Evolutionary conservation across 2,797 vertebrate species (phyloP).

Genomic region (Moxostoma hubbsi): DNA sequence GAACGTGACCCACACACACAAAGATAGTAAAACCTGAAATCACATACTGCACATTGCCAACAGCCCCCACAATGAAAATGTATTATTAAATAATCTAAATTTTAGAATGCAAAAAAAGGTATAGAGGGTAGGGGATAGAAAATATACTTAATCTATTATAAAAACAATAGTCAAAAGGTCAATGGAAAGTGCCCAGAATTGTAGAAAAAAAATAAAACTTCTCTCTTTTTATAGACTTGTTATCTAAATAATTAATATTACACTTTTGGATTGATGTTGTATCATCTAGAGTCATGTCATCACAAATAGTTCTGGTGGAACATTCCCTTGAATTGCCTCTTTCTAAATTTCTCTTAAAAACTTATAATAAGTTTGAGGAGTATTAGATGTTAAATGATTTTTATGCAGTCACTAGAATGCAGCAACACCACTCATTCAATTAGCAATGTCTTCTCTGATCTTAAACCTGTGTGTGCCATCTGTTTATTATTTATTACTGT

Average conservation of each 20-base stretch:
- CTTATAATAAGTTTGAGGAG: not conserved
- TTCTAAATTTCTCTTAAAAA: constrained; percentile 6
- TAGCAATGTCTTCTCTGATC: constrained; percentile 53
- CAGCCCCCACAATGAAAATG: no score
- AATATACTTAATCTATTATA: no score
- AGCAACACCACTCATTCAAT: constrained; percentile 60
- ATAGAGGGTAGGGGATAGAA: no score
- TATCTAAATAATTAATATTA: not conserved
- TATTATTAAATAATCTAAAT: no score
- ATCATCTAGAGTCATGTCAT: constrained; percentile 10
- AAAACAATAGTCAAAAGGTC: no score
- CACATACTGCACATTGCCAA: no score
- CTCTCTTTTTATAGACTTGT: not conserved
- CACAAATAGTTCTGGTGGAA: constrained; percentile 6
- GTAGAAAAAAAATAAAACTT: no score
- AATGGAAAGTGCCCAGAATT: no score
- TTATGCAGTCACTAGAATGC: constrained; percentile 35
- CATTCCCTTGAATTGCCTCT: not conserved
- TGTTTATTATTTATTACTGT: constrained; percentile 56
- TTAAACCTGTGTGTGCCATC: constrained; percentile 61
- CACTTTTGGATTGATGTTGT: constrained; percentile 6
- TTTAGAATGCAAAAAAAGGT: no score
- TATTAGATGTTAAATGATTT: constrained; percentile 7
- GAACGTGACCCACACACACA: no score
- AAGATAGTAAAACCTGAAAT: no score